These are phyloP conservation scores for Callorhinus ursinus DNA, from an alignment of 2,113 vertebrate species.

Conservation along the genomic window DNA sequence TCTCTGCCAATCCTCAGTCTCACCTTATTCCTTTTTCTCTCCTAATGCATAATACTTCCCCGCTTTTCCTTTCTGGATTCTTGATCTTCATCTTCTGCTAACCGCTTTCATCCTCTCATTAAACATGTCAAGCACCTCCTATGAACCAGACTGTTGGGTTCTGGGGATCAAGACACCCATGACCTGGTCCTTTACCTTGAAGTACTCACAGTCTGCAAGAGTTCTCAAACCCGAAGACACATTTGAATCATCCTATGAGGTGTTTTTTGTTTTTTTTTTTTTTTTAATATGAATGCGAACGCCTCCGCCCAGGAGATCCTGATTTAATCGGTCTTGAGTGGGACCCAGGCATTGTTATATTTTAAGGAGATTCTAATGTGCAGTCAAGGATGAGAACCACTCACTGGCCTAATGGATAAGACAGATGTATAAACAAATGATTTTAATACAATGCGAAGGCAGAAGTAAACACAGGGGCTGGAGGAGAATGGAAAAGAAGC, in stretches of 20 bases:
- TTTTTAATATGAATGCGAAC: not conserved
- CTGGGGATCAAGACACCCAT: not conserved
- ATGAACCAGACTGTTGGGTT: not conserved
- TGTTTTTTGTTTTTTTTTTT: not conserved
- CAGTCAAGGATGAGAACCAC: not conserved
- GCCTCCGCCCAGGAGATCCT: not conserved
- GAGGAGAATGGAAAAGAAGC: not conserved
- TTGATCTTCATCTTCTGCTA: not conserved
- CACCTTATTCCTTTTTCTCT: not conserved
- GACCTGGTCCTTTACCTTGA: constrained; percentile 27
- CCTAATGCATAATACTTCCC: not conserved
- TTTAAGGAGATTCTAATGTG: not conserved
- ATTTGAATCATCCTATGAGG: not conserved
- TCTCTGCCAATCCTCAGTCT: constrained; percentile 20
- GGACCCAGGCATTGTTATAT: not conserved
- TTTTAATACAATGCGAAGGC: not conserved
- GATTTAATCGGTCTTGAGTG: constrained; percentile 44
- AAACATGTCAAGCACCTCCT: not conserved
- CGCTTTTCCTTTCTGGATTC: constrained; percentile 28
- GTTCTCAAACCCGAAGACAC: not conserved
- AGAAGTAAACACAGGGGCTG: not conserved
- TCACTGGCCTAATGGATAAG: not conserved
- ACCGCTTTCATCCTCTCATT: not conserved
- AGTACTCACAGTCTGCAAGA: not conserved
- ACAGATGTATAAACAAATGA: not conserved